phyloP scores from a whole-genome alignment of 2,113 vertebrate genomes.

The Gopherus evgoodei region DNA sequence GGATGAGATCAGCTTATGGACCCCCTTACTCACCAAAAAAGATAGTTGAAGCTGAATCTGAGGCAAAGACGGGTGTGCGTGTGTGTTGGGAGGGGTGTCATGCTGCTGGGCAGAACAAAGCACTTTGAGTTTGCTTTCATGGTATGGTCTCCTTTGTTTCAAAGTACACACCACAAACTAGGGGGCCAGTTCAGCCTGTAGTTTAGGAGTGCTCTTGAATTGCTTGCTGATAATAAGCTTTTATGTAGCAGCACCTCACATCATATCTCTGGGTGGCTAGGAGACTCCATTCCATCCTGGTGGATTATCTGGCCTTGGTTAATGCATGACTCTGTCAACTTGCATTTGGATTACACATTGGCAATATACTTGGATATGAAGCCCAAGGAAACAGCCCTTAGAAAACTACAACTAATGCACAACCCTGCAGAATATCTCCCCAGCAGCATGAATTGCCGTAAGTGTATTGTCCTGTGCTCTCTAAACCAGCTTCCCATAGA shows the following conservation, averaged over 20 bases:
- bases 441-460: neutral
- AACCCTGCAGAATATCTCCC: neutral
- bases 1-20: neutral
- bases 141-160: neutral
- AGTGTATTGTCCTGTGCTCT: neutral
- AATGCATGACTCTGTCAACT: too few relatives aligned
- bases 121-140: neutral
- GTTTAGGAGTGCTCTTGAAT: neutral
- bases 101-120: neutral
- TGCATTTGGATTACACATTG: neutral
- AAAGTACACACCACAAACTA: neutral
- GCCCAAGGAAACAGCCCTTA: neutral
- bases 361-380: neutral
- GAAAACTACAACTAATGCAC: neutral
- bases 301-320: slow-evolving; percentile 18
- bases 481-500: slow-evolving; percentile 20
- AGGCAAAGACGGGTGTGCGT: neutral
- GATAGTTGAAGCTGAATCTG: neutral
- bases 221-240: neutral
- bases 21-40: neutral
- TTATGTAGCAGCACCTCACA: neutral
- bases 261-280: neutral
- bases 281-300: slow-evolving; percentile 2
- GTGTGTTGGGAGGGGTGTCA: neutral
- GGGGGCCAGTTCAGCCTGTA: neutral